Conservation (phyloP, 2,888 invertebrate genomes). For the Tortrix viridana region DNA sequence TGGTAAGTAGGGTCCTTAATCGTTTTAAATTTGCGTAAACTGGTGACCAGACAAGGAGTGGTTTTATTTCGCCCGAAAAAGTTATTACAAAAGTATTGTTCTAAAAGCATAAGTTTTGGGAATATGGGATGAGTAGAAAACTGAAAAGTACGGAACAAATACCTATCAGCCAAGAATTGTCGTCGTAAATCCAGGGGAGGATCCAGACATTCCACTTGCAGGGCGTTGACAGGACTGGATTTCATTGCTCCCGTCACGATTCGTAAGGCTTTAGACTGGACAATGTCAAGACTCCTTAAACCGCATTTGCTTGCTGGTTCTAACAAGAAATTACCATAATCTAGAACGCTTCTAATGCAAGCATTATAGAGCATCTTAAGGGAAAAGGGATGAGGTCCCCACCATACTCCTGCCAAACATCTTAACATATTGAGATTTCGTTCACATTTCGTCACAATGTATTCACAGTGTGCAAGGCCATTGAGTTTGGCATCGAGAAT, state of each 20-base stretch:
- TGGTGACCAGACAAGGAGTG: neutral
- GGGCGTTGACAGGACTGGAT: constrained; percentile 12
- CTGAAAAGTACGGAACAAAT: constrained; percentile 4
- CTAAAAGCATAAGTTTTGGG: neutral
- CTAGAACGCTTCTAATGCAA: neutral
- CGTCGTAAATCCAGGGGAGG: no score
- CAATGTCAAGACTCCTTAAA: constrained; percentile 3
- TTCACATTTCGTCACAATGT: neutral
- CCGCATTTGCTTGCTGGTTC: constrained; percentile 1
- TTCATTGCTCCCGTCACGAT: constrained; percentile 19
- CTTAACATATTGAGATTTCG: neutral
- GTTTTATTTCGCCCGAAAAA: neutral
- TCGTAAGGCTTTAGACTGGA: constrained; percentile 15
- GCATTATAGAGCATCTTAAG: neutral
- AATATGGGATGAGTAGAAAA: neutral
- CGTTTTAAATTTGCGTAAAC: neutral
- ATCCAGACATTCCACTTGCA: constrained; percentile 9
- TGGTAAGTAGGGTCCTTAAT: neutral
- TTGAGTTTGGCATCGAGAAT: neutral
- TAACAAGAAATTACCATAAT: constrained; percentile 23
- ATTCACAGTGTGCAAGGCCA: neutral
- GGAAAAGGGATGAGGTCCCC: constrained; percentile 1
- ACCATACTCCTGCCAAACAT: no score
- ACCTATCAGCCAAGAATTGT: neutral
- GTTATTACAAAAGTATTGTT: neutral